phyloP scores from a whole-genome alignment of 2,113 vertebrate species.

The Odocoileus virginianus region DNA sequence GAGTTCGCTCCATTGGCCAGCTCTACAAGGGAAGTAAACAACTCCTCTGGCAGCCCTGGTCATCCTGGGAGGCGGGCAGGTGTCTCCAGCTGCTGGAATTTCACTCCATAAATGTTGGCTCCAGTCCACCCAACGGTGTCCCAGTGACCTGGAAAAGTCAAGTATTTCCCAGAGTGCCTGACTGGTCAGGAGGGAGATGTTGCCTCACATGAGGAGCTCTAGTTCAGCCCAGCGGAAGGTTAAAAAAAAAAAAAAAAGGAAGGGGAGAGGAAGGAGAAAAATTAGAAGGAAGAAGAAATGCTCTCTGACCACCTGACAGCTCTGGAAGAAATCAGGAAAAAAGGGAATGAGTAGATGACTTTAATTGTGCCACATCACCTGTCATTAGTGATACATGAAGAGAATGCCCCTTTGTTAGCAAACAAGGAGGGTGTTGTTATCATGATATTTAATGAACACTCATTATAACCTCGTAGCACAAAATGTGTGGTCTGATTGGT shows the following conservation, averaged over 20 bases:
- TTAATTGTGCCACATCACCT: slow-evolving; percentile 15
- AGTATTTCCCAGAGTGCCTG: neutral
- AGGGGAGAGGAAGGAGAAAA: neutral
- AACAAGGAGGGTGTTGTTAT: slow-evolving; percentile 68
- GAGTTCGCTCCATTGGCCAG: neutral
- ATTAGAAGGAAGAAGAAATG: neutral
- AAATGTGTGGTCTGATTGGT: slow-evolving; percentile 63
- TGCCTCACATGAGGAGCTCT: neutral
- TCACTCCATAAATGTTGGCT: neutral
- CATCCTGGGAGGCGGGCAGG: neutral
- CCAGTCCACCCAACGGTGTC: slow-evolving; percentile 14
- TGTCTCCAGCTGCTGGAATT: slow-evolving; percentile 4
- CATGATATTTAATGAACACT: slow-evolving; percentile 65
- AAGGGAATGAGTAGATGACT: slow-evolving; percentile 16
- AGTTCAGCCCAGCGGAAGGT: neutral
- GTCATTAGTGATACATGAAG: slow-evolving; percentile 28
- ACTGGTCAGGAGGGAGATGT: neutral
- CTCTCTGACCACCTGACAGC: neutral
- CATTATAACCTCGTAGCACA: slow-evolving; percentile 54
- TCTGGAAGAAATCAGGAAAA: slow-evolving; percentile 39
- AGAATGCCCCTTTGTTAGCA: slow-evolving; percentile 70
- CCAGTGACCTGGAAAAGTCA: slow-evolving; percentile 58
- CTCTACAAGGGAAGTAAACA: neutral
- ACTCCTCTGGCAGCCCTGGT: neutral
- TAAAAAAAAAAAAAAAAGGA: neutral